phyloP scores from a whole-genome alignment of 37 sponge, comb jelly and placozoan genomes.

The Agelas oroides region DNA sequence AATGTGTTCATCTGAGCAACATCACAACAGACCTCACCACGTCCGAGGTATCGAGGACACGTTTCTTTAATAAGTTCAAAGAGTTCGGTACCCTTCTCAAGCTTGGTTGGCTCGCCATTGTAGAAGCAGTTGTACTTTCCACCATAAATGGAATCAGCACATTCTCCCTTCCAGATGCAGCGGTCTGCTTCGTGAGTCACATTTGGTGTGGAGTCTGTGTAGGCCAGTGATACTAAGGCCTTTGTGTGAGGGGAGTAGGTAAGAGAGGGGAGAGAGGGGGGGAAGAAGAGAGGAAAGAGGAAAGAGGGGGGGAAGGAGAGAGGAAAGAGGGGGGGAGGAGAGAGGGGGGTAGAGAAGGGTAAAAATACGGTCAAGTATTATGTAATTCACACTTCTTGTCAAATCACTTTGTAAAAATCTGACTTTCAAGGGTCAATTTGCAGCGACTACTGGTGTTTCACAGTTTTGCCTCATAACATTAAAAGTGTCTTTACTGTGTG shows the following conservation, averaged over 20 bases:
- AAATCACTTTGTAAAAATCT: no score
- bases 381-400: no score
- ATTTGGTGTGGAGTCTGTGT: not conserved
- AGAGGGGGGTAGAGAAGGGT: not conserved
- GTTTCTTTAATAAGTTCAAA: constrained; percentile 47
- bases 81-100: constrained; percentile 11
- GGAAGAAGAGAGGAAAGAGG: not conserved
- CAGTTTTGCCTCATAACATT: no score
- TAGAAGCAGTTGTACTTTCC: constrained; percentile 75
- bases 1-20: constrained; percentile 50
- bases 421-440: no score
- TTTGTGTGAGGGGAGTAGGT: not conserved
- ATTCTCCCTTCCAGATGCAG: constrained; percentile 88
- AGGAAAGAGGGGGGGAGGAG: not conserved
- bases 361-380: not conserved
- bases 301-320: not conserved
- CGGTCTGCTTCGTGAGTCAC: constrained; percentile 57
- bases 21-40: constrained; percentile 81
- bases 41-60: constrained; percentile 64
- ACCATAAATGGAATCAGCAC: constrained; percentile 16
- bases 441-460: no score
- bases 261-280: not conserved
- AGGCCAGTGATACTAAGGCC: not conserved
- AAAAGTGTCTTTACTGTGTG: no score
- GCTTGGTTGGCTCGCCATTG: constrained; percentile 61